These are phyloP conservation scores for Amphipoea lucens DNA, from an alignment of 2,888 invertebrate species.

Conservation along the genomic window DNA sequence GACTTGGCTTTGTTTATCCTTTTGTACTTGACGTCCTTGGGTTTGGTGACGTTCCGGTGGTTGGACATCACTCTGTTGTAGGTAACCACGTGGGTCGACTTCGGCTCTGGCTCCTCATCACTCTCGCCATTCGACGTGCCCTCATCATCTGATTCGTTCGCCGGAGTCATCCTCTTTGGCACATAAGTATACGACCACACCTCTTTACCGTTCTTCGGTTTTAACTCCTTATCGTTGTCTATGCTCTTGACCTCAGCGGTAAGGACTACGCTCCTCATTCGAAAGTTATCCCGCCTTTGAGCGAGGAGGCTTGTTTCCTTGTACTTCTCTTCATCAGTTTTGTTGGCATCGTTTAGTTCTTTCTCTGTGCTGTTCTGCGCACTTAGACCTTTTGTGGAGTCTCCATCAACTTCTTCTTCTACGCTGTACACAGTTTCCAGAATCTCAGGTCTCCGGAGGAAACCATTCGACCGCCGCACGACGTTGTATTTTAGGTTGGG, in stretches of 20 bases:
- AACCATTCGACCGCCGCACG: constrained; percentile 93
- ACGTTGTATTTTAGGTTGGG: constrained; percentile 94
- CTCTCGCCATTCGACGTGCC: constrained; percentile 85
- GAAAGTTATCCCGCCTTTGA: constrained; percentile 87
- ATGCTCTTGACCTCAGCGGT: constrained; percentile 87
- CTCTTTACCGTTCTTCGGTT: constrained; percentile 78
- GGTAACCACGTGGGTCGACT: constrained; percentile 92
- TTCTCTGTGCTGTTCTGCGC: constrained; percentile 89
- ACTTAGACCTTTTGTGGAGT: constrained; percentile 87
- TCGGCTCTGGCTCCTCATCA: constrained; percentile 84
- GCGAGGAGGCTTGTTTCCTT: constrained; percentile 84
- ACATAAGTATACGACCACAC: constrained; percentile 89
- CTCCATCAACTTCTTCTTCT: constrained; percentile 95
- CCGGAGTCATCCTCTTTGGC: constrained; percentile 87
- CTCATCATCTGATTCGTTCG: constrained; percentile 86
- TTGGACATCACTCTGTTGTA: constrained; percentile 97
- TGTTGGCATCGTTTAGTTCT: constrained; percentile 85
- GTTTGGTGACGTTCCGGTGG: constrained; percentile 96
- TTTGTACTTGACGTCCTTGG: constrained; percentile 97
- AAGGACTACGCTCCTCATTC: constrained; percentile 86
- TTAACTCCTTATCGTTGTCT: constrained; percentile 84
- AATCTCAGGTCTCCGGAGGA: constrained; percentile 94
- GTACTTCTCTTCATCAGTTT: constrained; percentile 89
- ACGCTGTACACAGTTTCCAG: constrained; percentile 96
- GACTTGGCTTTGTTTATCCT: constrained; percentile 97